phyloP scores from a whole-genome alignment of 1,140 invertebrate species.

The Nymphalis io region DNA sequence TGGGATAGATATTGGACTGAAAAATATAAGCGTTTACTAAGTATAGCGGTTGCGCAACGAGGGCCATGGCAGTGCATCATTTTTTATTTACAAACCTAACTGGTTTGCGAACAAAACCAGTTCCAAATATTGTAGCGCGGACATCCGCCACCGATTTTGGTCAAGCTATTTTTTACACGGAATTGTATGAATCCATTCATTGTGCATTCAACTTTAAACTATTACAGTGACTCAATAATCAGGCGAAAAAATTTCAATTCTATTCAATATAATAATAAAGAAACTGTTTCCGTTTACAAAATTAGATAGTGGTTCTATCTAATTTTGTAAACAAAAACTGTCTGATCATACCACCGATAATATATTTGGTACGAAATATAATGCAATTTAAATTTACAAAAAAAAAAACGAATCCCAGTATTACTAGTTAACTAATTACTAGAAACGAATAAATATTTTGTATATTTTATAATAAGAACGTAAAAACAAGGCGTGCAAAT shows the following conservation, averaged over 20 bases:
- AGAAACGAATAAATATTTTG: background rate
- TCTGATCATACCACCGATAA: too few species aligned
- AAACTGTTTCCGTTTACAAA: too few species aligned
- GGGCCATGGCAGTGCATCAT: constrained; percentile 3
- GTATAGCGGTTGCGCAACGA: constrained; percentile 4
- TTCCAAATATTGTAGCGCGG: constrained; percentile 16
- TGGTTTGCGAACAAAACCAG: constrained; percentile 24
- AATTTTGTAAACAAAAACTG: too few species aligned
- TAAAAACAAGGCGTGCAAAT: background rate
- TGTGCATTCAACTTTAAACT: background rate
- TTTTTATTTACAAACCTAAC: constrained; percentile 27
- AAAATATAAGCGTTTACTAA: constrained; percentile 1
- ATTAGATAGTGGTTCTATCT: too few species aligned
- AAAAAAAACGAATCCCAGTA: too few species aligned
- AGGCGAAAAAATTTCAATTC: too few species aligned
- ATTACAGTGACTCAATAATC: background rate
- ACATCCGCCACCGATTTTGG: constrained; percentile 24
- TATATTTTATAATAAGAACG: background rate
- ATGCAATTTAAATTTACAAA: too few species aligned
- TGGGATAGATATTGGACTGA: background rate
- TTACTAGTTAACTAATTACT: too few species aligned
- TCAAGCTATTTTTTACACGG: constrained; percentile 8
- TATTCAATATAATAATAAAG: too few species aligned
- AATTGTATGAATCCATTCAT: background rate
- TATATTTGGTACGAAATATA: too few species aligned